Evolutionary conservation across 1,140 invertebrate species (phyloP), one percentile per base, ranked within the genome.

Genomic region (Nylanderia fulva): DNA sequence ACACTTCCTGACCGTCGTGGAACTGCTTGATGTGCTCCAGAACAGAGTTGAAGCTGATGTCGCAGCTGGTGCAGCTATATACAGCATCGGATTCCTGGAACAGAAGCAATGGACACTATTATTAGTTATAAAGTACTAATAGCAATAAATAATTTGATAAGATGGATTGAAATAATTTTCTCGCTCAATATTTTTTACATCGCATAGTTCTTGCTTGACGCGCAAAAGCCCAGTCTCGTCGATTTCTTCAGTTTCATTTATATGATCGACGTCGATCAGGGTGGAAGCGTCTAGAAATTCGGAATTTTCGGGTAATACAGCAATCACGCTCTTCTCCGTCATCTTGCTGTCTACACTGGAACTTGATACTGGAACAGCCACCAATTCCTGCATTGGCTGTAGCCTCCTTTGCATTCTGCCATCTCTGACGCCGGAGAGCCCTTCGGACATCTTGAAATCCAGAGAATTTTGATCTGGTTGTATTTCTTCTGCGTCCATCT

Each of bases 1-100:
- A 95, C 66, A 97, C 96, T 93, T 97, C 96, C 91, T 97, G 95
- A 63, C 96, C 96, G 91, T 96, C 96, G 80, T 97, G 96, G 91
- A 95, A 96, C 85, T 96, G 94, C 77, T 96, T 95, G 85, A 97
- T 96, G 86, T 97, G 96, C 4, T 96, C 96, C 52, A 96, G 89
- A 11, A 97, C 95, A 4, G 96, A 96, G 84, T 94, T 94, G 86
- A 97, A 97, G 84, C 95, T 96, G 39, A 96, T 95, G 3, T 95
- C 95, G 91, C 96, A 97, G 66, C 95, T 96, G 82, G 96, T 96
- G 86, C 96, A 97, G 76, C 94, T 96, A 87, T 96, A 97, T 15
- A 96, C 91, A 84, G 95, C 95, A 27, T 92, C 89, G 6, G 91
- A 75, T 54, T 94, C 92, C 90, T 92, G n/a, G 33, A 48, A 66